Evolutionary conservation across 1,140 invertebrate species (phyloP).

Genomic region (Procambarus virginalis): DNA sequence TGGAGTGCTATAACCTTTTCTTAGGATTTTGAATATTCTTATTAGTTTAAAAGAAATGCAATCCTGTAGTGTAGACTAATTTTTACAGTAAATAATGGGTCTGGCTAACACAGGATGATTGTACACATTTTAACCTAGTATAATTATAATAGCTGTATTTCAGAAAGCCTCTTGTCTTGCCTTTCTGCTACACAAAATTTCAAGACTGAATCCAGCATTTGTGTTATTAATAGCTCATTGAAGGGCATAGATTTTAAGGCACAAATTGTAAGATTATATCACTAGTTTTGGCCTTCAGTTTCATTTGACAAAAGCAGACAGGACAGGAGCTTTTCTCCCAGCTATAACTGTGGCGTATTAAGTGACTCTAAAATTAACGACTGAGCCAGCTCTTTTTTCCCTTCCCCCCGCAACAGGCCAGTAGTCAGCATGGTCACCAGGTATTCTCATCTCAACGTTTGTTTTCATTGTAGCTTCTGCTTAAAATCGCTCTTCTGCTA

Average conservation of each 20-base stretch:
- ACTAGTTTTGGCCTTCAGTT: too few relatives aligned
- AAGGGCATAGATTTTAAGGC: too few relatives aligned
- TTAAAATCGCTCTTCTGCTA: neutral
- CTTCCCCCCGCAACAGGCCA: conserved; percentile 18
- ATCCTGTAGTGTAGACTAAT: neutral
- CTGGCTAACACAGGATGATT: neutral
- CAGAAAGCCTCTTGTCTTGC: too few relatives aligned
- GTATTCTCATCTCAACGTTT: conserved; percentile 37
- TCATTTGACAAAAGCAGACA: neutral
- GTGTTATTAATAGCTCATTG: too few relatives aligned
- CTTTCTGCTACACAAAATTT: too few relatives aligned
- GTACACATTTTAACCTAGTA: neutral
- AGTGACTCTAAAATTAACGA: neutral
- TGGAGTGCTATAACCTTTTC: neutral
- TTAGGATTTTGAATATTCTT: neutral
- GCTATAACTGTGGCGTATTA: neutral
- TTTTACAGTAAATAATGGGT: neutral
- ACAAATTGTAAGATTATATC: too few relatives aligned
- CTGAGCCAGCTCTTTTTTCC: conserved; percentile 24
- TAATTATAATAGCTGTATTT: neutral
- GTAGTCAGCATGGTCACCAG: conserved; percentile 45
- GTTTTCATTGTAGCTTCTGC: neutral
- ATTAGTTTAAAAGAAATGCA: neutral
- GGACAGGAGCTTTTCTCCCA: neutral
- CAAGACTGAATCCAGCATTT: too few relatives aligned